Percentiles rank a stretch among this genome's conserved stretches.
phyloP scores from a whole-genome alignment of 2,888 invertebrate species.

The Hypercompe scribonia region DNA sequence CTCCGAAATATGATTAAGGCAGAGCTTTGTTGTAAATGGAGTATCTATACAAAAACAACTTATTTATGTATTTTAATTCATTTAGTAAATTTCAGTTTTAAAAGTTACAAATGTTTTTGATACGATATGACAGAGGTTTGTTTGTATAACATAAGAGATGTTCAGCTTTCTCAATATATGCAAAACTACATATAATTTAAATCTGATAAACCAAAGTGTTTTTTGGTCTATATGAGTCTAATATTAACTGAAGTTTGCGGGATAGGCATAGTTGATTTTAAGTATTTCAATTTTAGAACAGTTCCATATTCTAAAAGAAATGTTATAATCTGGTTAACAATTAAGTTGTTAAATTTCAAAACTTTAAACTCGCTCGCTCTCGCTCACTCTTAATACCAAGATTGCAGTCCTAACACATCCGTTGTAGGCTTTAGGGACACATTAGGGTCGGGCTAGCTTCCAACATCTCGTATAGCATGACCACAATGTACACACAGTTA shows the following conservation, averaged over 20 bases:
- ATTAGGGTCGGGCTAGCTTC: slow-evolving; percentile 78
- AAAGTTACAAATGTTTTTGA: neutral
- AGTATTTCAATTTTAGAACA: too few relatives aligned
- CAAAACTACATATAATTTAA: too few relatives aligned
- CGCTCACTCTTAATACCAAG: slow-evolving; percentile 29
- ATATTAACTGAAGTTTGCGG: too few relatives aligned
- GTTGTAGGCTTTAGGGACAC: slow-evolving; percentile 58
- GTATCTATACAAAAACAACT: slow-evolving; percentile 15
- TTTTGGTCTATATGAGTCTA: too few relatives aligned
- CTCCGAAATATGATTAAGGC: slow-evolving; percentile 66
- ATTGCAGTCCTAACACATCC: slow-evolving; percentile 34
- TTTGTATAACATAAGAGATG: neutral
- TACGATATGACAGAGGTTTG: neutral
- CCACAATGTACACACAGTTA: slow-evolving; percentile 65
- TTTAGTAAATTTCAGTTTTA: neutral
- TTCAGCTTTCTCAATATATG: too few relatives aligned
- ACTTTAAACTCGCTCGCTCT: slow-evolving; percentile 14
- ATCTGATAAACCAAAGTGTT: too few relatives aligned
- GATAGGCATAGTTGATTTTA: too few relatives aligned
- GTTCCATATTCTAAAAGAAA: too few relatives aligned
- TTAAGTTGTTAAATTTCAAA: neutral
- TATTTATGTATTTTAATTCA: neutral
- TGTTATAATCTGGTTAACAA: too few relatives aligned
- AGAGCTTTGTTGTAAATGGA: slow-evolving; percentile 26
- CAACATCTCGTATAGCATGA: slow-evolving; percentile 78